Evolutionary conservation across 2,797 vertebrate species (phyloP).

Genomic region (Sebastes ruberrimus): DNA sequence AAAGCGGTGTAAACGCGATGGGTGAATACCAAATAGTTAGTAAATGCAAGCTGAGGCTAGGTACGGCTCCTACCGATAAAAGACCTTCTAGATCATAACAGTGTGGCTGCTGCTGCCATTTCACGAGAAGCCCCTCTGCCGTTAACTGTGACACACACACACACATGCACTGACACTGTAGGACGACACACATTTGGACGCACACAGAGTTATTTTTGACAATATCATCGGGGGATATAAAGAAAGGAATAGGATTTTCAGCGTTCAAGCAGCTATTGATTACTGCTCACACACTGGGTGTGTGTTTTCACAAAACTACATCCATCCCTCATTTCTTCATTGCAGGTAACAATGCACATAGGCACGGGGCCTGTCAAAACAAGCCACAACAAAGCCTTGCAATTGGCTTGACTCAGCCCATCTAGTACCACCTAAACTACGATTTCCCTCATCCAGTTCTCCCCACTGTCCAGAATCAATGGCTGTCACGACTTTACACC

Average conservation of each 20-base stretch:
- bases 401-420: constrained; percentile 1
- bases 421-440: background rate
- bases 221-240: background rate
- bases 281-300: background rate
- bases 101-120: background rate
- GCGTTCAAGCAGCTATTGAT: background rate
- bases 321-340: background rate
- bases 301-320: background rate
- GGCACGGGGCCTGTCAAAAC: background rate
- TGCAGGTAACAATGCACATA: background rate
- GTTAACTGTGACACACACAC: background rate
- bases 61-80: background rate
- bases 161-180: background rate
- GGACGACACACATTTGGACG: background rate
- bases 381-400: background rate
- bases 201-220: background rate
- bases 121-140: background rate
- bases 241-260: background rate
- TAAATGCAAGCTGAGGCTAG: background rate
- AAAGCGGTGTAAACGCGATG: background rate
- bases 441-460: constrained; percentile 20
- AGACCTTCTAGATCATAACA: background rate
- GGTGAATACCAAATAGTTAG: constrained; percentile 15
- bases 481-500: constrained; percentile 69
- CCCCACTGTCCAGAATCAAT: constrained; percentile 61